These are phyloP conservation scores for Minunthozetes semirufus DNA, from an alignment of 2,888 invertebrate species.

Conservation along the genomic window DNA sequence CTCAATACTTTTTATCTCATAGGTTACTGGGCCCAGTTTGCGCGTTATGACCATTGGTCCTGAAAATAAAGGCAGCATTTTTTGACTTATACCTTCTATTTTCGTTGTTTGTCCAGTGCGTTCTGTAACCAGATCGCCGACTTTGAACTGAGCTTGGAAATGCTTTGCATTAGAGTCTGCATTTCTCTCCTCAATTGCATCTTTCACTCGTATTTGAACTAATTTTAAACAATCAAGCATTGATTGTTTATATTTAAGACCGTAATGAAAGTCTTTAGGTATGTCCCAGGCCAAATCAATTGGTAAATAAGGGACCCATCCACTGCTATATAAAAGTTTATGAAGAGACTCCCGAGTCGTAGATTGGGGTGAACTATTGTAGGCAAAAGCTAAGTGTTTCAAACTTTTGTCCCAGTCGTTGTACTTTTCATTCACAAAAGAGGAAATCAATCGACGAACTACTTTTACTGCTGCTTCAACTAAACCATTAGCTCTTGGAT, in stretches of 20 bases:
- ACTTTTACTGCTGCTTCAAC: constrained; percentile 16
- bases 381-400: constrained; percentile 39
- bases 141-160: neutral
- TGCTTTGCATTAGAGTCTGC: neutral
- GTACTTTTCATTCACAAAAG: constrained; percentile 38
- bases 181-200: neutral
- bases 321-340: constrained; percentile 40
- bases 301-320: constrained; percentile 35
- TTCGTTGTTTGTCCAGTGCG: neutral
- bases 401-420: constrained; percentile 40
- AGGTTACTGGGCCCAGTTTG: too few relatives aligned
- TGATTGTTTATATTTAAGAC: neutral
- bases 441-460: too few relatives aligned
- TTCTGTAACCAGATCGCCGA: neutral
- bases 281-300: constrained; percentile 39
- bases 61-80: neutral
- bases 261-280: neutral
- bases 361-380: constrained; percentile 40
- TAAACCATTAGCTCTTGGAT: constrained; percentile 24
- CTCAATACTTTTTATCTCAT: neutral
- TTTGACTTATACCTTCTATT: constrained; percentile 14
- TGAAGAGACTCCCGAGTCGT: constrained; percentile 40
- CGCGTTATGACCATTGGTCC: neutral
- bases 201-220: neutral
- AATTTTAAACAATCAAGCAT: neutral